These are phyloP conservation scores for Phainopepla nitens DNA, from an alignment of 2,113 vertebrate species.

Conservation along the genomic window DNA sequence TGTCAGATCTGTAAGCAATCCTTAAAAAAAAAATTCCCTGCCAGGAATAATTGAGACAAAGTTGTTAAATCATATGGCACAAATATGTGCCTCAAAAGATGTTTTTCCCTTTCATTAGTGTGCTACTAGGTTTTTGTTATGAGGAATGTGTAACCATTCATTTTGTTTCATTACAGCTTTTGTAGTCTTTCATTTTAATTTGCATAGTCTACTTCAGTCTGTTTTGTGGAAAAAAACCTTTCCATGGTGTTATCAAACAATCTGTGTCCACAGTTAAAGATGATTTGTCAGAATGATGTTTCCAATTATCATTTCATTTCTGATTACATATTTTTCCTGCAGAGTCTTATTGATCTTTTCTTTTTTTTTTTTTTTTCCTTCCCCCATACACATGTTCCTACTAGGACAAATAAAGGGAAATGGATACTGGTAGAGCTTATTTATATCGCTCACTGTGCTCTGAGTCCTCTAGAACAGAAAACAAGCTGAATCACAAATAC, in stretches of 20 bases:
- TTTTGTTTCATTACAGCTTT: neutral
- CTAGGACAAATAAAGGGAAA: neutral
- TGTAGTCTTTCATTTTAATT: neutral
- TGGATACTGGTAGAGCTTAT: neutral
- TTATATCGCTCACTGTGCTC: neutral
- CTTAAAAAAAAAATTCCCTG: neutral
- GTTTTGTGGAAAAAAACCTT: neutral
- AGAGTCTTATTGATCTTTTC: neutral
- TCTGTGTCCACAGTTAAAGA: neutral
- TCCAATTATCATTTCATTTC: neutral
- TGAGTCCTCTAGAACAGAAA: neutral
- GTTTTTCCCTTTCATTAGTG: neutral
- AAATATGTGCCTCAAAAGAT: neutral
- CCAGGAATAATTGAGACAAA: neutral
- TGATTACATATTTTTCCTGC: neutral
- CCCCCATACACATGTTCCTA: neutral
- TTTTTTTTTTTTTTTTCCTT: neutral
- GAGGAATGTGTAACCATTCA: neutral
- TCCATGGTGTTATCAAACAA: rapidly evolving
- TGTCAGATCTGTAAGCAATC: neutral
- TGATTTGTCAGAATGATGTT: neutral
- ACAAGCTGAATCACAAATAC: neutral
- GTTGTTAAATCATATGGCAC: neutral
- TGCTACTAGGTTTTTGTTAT: neutral
- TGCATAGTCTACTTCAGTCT: neutral